These are phyloP conservation scores for Caerostris extrusa DNA, from an alignment of 1,140 invertebrate species.

Conservation along the genomic window DNA sequence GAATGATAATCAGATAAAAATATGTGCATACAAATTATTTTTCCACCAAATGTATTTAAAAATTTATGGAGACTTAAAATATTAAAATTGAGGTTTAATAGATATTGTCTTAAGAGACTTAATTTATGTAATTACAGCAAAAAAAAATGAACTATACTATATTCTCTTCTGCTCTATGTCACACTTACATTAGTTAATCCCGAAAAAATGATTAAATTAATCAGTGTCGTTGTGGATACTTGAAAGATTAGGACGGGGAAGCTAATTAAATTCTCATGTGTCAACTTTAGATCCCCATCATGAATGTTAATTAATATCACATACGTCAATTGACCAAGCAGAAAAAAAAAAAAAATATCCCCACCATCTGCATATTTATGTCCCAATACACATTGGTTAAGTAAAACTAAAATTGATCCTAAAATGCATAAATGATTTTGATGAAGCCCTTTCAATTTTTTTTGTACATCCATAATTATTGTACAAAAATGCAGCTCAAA, in stretches of 20 bases:
- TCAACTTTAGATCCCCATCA: neutral
- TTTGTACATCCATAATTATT: neutral
- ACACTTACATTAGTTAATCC: neutral
- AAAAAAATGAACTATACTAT: too few species aligned
- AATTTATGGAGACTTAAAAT: too few species aligned
- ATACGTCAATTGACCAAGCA: neutral
- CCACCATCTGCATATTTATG: neutral
- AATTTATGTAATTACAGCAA: too few species aligned
- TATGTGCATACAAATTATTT: too few species aligned
- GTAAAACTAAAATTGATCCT: neutral
- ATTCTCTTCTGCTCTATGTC: neutral
- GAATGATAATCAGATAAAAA: too few species aligned
- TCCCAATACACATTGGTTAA: neutral
- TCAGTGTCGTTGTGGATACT: neutral
- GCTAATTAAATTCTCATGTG: conserved; percentile 13
- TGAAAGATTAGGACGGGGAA: neutral
- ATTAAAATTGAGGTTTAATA: too few species aligned
- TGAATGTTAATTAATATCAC: neutral
- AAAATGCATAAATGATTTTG: neutral
- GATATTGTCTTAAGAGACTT: too few species aligned
- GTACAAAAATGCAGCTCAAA: neutral
- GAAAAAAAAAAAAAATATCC: neutral
- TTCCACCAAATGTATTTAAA: too few species aligned
- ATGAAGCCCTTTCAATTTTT: neutral
- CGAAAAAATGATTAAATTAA: neutral